Base-by-base conservation (phyloP, 1,140 invertebrate genomes). In the Notospermus geniculatus region DNA sequence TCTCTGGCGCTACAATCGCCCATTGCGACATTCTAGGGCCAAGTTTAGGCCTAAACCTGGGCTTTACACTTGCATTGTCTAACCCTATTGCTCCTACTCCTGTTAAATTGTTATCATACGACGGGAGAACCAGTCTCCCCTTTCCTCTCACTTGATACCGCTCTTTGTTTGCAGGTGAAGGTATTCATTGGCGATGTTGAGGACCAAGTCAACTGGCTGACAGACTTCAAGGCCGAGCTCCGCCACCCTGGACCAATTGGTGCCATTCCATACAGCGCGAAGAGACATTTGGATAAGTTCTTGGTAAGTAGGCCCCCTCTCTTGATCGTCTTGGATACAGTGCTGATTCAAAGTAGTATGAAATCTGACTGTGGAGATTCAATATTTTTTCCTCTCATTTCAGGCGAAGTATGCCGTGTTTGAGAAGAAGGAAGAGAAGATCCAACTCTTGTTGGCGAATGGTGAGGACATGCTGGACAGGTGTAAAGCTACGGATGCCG, bases 201-300 rank as follows among this genome's bases (percentile, higher is more conserved):
- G 78, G 94, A 98, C 75, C 84, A 97, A 2, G 82, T 97, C 0
- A 88, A 93, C 5, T 98, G 95, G 95, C 79, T 99, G 39, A 90
- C 88, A 63, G 96, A 99, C 78, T 89, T 98, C 45, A 91, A 97
- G 76, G 87, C 88, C 56, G 89, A 95, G 11, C 90, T 99, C 57
- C 91, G 92, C 4, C 89, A 90, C 1, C 93, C 92, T 23, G 94
- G 96, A 81, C 94, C 95, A 0, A 93, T 97, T 45, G 95, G 95
- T 17, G 95, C 95, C 7, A 82, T 99, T 32, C 96, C 96, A 0
- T 95, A 98, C 82, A 98, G 95, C n/a, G 95, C 95, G 0, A 88
- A 90, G 7, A 92, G 95, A 81, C 96, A 99, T 82, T 85, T 98
- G 1, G 92, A 97, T 74, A 85, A 94, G 19, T 98, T 98, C 72